A percentile compares a stretch with the other conserved stretches of the same genome.
Conservation (phyloP, 2,113 vertebrate genomes). For the Uropsilus gracilis region DNA sequence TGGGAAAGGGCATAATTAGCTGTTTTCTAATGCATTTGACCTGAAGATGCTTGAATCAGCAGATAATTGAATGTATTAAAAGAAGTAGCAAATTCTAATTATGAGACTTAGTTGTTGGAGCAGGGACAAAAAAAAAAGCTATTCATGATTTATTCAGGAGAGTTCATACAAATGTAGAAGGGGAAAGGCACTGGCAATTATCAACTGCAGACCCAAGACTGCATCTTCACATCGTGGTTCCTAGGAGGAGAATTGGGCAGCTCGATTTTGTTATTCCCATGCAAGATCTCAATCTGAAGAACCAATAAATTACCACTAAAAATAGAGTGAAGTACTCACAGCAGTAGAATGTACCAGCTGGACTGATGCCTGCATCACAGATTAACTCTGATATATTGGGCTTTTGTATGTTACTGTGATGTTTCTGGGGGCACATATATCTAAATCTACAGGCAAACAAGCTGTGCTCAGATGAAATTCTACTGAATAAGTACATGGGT, state of each 20-base stretch:
- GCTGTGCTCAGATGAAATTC: conserved; percentile 42
- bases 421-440: conserved; percentile 46
- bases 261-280: conserved; percentile 49
- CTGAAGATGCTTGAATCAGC: conserved; percentile 82
- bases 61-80: conserved; percentile 78
- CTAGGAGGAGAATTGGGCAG: neutral
- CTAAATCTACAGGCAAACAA: conserved; percentile 37
- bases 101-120: conserved; percentile 73
- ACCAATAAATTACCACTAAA: conserved; percentile 69
- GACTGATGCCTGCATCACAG: conserved; percentile 61
- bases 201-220: neutral
- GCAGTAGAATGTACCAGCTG: conserved; percentile 56
- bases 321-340: conserved; percentile 54
- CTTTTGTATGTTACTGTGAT: conserved; percentile 23
- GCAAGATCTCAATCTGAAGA: conserved; percentile 63
- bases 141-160: conserved; percentile 76
- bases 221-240: neutral
- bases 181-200: conserved; percentile 51
- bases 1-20: conserved; percentile 85
- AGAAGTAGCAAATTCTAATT: conserved; percentile 80
- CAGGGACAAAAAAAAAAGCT: conserved; percentile 43
- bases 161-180: conserved; percentile 61
- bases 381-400: conserved; percentile 59
- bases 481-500: conserved; percentile 22
- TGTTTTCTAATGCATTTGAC: conserved; percentile 85